Conservation (phyloP, 2,888 invertebrate species). For the Ornithoptera priamus region DNA sequence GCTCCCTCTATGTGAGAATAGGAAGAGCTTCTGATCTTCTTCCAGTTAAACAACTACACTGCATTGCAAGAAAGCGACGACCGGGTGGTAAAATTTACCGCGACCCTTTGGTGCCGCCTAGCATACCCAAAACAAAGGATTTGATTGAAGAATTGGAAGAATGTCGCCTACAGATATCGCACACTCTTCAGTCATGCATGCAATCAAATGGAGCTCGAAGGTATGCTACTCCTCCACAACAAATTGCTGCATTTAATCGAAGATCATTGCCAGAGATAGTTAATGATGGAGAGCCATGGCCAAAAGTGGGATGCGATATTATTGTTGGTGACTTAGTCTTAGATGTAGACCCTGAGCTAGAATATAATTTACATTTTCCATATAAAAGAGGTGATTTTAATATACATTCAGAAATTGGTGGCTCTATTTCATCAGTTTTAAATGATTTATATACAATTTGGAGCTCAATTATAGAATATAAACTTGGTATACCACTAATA, state of each 20-base stretch:
- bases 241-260: constrained; percentile 93
- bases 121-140: constrained; percentile 83
- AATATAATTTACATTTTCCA: constrained; percentile 94
- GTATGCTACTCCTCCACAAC: constrained; percentile 93
- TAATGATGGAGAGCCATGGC: constrained; percentile 81
- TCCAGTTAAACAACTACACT: constrained; percentile 92
- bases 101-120: constrained; percentile 84
- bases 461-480: constrained; percentile 88
- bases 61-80: constrained; percentile 86
- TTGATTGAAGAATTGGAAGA: constrained; percentile 90
- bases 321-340: constrained; percentile 89
- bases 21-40: constrained; percentile 94
- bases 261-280: constrained; percentile 86
- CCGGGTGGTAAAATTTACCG: constrained; percentile 78
- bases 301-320: constrained; percentile 82
- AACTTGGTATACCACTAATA: constrained; percentile 86
- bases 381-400: constrained; percentile 93
- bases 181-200: constrained; percentile 91
- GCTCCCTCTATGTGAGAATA: constrained; percentile 92
- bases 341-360: constrained; percentile 83
- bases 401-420: constrained; percentile 90
- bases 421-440: constrained; percentile 90
- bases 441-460: constrained; percentile 94
- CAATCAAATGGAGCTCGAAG: constrained; percentile 90
- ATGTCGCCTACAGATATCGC: constrained; percentile 89